These are phyloP conservation scores for Megalops cyprinoides DNA, from an alignment of 2,797 vertebrate species.

Conservation along the genomic window DNA sequence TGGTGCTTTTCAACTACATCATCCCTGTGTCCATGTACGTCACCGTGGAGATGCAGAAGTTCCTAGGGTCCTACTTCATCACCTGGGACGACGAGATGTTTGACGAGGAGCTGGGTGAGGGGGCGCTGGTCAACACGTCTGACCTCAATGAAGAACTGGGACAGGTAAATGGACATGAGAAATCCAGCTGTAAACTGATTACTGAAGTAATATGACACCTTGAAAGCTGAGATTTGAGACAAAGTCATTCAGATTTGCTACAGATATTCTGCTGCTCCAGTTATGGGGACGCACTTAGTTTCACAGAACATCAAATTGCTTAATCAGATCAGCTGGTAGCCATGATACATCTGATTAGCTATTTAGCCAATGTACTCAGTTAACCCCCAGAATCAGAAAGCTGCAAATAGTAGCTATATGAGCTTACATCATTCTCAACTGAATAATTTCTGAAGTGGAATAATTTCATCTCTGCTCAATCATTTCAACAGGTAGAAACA, in stretches of 20 bases:
- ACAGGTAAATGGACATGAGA: conserved; percentile 75
- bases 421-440: too few species aligned
- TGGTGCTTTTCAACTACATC: conserved; percentile 99
- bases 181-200: background rate
- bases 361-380: background rate
- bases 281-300: background rate
- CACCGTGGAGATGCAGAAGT: conserved; percentile 99
- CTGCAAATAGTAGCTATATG: too few species aligned
- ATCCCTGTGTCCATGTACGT: conserved; percentile 98
- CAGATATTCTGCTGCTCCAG: background rate
- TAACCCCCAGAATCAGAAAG: too few species aligned
- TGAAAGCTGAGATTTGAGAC: background rate
- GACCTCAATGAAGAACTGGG: conserved; percentile 96
- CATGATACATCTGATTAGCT: background rate
- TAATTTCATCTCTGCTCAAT: too few species aligned
- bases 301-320: background rate
- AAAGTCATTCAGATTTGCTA: background rate
- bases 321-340: background rate
- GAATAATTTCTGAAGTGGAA: too few species aligned
- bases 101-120: conserved; percentile 86
- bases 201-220: background rate
- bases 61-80: conserved; percentile 95
- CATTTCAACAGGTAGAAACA: too few species aligned
- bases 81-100: conserved; percentile 97
- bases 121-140: conserved; percentile 93